These are phyloP conservation scores for Pterobdella sp. DNA, from an alignment of 2,888 invertebrate genomes.

Conservation along the genomic window DNA sequence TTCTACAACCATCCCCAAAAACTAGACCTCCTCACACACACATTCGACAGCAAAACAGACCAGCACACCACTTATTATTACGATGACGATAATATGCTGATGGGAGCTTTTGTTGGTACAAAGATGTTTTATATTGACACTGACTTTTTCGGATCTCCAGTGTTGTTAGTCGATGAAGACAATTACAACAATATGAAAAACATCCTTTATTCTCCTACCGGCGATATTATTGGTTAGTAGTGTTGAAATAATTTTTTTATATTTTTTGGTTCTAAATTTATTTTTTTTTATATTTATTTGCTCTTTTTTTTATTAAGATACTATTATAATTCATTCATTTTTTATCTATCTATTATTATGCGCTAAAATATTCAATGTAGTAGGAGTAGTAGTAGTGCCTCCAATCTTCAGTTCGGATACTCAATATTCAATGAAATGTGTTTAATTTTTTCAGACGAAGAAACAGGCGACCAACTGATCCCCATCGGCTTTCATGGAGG, in stretches of 20 bases:
- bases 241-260: background rate
- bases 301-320: background rate
- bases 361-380: too few relatives aligned
- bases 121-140: background rate
- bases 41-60: background rate
- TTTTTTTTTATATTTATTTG: background rate
- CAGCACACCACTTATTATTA: background rate
- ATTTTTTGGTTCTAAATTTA: background rate
- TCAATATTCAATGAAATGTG: too few relatives aligned
- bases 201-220: background rate
- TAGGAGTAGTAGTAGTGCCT: too few relatives aligned
- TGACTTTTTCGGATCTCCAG: slow-evolving; percentile 7
- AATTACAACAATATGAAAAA: background rate
- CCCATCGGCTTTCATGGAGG: slow-evolving; percentile 3
- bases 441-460: too few relatives aligned
- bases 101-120: background rate
- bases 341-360: too few relatives aligned
- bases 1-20: slow-evolving; percentile 7
- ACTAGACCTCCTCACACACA: background rate
- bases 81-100: slow-evolving; percentile 4
- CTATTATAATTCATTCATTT: too few relatives aligned
- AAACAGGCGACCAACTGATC: too few relatives aligned
- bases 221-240: background rate
- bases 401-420: too few relatives aligned
- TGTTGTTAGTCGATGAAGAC: background rate